Evolutionary conservation across 2,113 vertebrate species (phyloP), one percentile per base, ranked within the genome.

Genomic region (Oenanthe melanoleuca): DNA sequence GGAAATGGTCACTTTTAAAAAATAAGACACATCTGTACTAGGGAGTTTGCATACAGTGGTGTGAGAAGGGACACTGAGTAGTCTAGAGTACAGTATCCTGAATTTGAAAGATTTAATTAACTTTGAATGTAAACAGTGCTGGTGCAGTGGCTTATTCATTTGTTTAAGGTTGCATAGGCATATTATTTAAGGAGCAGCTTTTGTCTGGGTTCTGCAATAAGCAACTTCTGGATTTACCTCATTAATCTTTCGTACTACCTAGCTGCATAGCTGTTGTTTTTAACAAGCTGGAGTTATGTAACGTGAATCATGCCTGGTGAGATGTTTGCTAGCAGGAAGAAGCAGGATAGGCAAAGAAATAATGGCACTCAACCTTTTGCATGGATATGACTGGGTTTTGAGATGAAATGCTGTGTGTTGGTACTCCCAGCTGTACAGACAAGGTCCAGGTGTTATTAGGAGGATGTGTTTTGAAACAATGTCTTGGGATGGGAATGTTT

Each of bases 381-480:
- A 4, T 47, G 72, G 52, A 88, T 80, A 73, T 74, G 65, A 60
- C 94, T 64, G 34, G 50, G 45, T 96, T 96, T 95, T 94, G 88
- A 81, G 80, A 92, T 93, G 18, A 77, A 75, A 81, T 79, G 40
- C 81, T 82, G 53, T 66, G 53, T 59, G 31, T 55, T 85, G 49
- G 40, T 93, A 38, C 85, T 89, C 77, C 55, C 79, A 95, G 93
- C 70, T 15, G 1, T 67, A 42, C 49, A 86, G 88, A 59, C 73
- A 49, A 85, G 77, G 95, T 96, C 93, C 80, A 94, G 92, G 69
- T 96, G 89, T 96, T 97, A n/a, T 86, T 59, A 83, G 40, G 73
- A 96, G 71, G 79, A 82, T 80, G 80, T 70, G 73, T 96, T 93
- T 93, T 88, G 38, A 80, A 85, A 73, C 66, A 84, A 64, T 85